Evolutionary conservation across 2,888 invertebrate genomes (phyloP).

Genomic region (Merodon equestris): DNA sequence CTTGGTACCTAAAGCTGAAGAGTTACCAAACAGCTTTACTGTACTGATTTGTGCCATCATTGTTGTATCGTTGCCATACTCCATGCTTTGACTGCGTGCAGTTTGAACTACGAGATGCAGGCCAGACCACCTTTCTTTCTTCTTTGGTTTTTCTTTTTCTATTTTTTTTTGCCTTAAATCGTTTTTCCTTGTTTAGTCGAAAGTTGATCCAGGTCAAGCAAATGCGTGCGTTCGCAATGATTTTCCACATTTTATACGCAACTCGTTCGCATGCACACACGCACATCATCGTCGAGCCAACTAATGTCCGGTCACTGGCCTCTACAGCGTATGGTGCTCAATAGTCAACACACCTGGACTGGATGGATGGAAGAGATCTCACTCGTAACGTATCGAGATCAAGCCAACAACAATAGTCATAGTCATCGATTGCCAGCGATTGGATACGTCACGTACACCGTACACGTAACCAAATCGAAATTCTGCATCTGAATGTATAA

Average conservation of each 20-base stretch:
- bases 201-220: slow-evolving; percentile 68
- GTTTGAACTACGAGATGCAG: slow-evolving; percentile 27
- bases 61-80: slow-evolving; percentile 31
- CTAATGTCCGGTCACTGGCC: slow-evolving; percentile 62
- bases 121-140: slow-evolving; percentile 16
- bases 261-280: slow-evolving; percentile 13
- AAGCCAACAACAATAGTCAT: neutral
- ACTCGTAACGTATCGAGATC: slow-evolving; percentile 34
- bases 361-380: slow-evolving; percentile 56
- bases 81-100: slow-evolving; percentile 42
- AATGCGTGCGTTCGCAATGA: slow-evolving; percentile 62
- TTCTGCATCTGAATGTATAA: slow-evolving; percentile 64
- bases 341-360: slow-evolving; percentile 7
- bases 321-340: slow-evolving; percentile 22
- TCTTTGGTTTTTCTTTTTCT: slow-evolving; percentile 21
- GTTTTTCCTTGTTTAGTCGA: slow-evolving; percentile 8
- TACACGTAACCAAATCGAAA: slow-evolving; percentile 66
- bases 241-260: slow-evolving; percentile 55
- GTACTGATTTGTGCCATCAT: too few species aligned
- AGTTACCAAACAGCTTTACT: slow-evolving; percentile 61
- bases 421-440: slow-evolving; percentile 44
- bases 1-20: slow-evolving; percentile 20
- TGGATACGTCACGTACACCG: slow-evolving; percentile 67
- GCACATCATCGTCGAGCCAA: slow-evolving; percentile 30
- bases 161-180: slow-evolving; percentile 31